Base-by-base conservation (phyloP, 23 tunicate genomes). In the Corella eumyota region DNA sequence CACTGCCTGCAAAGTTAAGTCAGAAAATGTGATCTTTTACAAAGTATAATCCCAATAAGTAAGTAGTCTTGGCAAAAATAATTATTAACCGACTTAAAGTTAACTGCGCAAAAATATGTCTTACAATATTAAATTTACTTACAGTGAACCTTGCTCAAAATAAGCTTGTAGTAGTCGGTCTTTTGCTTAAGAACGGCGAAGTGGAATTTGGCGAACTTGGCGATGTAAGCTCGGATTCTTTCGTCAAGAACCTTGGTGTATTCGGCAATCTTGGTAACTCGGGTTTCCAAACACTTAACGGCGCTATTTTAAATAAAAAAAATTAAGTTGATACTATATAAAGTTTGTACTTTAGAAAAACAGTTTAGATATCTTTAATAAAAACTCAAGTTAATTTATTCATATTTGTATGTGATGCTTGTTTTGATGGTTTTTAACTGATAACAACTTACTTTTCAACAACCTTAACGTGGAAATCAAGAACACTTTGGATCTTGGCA, bases 191-290 rank as follows among this genome's bases (percentile, higher is more conserved):
- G 61, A 32, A 72, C 29, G 28, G 78, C 48, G 28, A 26, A 49
- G 21, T 61, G 56, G 34, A 26, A 5, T 6, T 30, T 15, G 78
- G 24, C 23, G 78, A 61, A 72, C 34, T 61, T 72, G 68, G 36
- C 46, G 56, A 61, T 50, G 78, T 72, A 72, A 29, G 30, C 61
- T 34, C 51, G 34, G 68, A 72, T 61, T 50, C 46, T 61, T 35
- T 49, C 48, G 19, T 61, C 50, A 32, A 72, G 66, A 50, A 50
- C 50, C 32, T 23, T 49, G 30, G 19, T 72, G 78, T 35, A 72
- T 47, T 61, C 68, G 61, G 68, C 68, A 51, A 72, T 61, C 78
- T 72, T 72, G 59, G 45, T 1, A 24, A 72, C 60, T 49, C 78
- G 78, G 50, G 78, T 72, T 60, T 72, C 60, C 60, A 72, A 61